Evolutionary conservation across 2,113 vertebrate species (phyloP), one percentile per base, ranked within the genome.

Genomic region (Cyanoramphus novaezelandiae): DNA sequence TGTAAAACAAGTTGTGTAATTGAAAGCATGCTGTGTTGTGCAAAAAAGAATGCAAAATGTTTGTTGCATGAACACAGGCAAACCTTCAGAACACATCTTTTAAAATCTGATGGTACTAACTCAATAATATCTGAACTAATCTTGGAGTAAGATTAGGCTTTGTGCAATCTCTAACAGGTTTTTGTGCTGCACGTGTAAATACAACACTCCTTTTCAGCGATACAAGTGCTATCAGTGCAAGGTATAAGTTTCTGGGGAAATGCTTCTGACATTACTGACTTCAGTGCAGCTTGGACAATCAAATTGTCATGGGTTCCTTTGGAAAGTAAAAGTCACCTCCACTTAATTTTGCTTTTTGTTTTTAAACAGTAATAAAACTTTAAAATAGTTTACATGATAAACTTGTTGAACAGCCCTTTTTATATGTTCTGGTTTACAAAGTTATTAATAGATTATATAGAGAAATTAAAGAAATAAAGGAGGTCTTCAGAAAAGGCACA

Each of bases 141-240:
- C 17, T 59, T 79, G 46, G n/a, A 72, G 18, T 20, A 65, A 80
- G 63, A 43, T 72, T 64, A 85, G 63, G 14, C 23, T 74, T 83
- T 55, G 27, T 69, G 23, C 17, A 68, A 29, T 55, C 33, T 79
- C 4, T 63, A n/a, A 74, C 23, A 75, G 46, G 33, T 80, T 55
- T 67, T 37, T 68, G 33, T 53, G n/a, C 64, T 82, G 37, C 41
- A 78, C 62, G 20, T n/a, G 17, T 79, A 71, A 49, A 63, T 31
- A 63, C 0, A 1, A 52, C 19, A 25, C 28, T 72, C 65, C 17
- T 77, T 78, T 78, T 52, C 69, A 65, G 37, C n/a, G 31, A 41
- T 17, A n/a, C 0, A 0, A 79, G 23, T n/a, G 35, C 25, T 52
- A 13, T 52, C 44, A 67, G 19, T 53, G 62, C 4, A 62, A 55